These are phyloP conservation scores for Encarsia formosa DNA, from an alignment of 2,888 invertebrate genomes.

Conservation along the genomic window DNA sequence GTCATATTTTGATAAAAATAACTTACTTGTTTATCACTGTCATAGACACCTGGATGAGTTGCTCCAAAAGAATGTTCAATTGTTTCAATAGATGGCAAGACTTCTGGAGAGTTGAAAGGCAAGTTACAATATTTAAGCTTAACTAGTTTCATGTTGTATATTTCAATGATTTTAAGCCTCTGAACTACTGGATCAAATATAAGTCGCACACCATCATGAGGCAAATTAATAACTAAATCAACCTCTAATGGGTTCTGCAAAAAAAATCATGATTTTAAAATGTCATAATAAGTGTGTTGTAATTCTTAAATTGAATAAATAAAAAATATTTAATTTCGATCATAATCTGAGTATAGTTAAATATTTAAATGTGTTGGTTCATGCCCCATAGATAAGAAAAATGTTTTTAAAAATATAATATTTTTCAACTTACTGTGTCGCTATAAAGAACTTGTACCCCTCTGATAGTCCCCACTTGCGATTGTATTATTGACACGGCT, in stretches of 20 bases:
- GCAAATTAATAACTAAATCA: slow-evolving; percentile 93
- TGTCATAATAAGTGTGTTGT: not conserved
- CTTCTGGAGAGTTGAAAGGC: slow-evolving; percentile 88
- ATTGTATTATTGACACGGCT: slow-evolving; percentile 92
- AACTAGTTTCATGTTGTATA: slow-evolving; percentile 94
- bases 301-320: not conserved
- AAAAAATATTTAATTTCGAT: not conserved
- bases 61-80: slow-evolving; percentile 99
- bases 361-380: too few relatives aligned
- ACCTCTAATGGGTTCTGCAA: slow-evolving; percentile 89
- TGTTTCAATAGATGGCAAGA: slow-evolving; percentile 94
- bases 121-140: slow-evolving; percentile 92
- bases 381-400: too few relatives aligned
- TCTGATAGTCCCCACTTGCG: slow-evolving; percentile 91
- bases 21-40: slow-evolving; percentile 80
- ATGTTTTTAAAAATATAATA: slow-evolving; percentile 4
- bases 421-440: slow-evolving; percentile 69
- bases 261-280: slow-evolving; percentile 27
- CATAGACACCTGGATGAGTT: slow-evolving; percentile 97
- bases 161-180: slow-evolving; percentile 94
- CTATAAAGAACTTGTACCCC: slow-evolving; percentile 96
- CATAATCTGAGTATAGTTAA: too few relatives aligned
- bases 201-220: slow-evolving; percentile 92
- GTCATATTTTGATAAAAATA: too few relatives aligned
- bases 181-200: slow-evolving; percentile 95